phyloP scores from a whole-genome alignment of 2,797 vertebrate genomes.

The Hydrocynus forskahlii region DNA sequence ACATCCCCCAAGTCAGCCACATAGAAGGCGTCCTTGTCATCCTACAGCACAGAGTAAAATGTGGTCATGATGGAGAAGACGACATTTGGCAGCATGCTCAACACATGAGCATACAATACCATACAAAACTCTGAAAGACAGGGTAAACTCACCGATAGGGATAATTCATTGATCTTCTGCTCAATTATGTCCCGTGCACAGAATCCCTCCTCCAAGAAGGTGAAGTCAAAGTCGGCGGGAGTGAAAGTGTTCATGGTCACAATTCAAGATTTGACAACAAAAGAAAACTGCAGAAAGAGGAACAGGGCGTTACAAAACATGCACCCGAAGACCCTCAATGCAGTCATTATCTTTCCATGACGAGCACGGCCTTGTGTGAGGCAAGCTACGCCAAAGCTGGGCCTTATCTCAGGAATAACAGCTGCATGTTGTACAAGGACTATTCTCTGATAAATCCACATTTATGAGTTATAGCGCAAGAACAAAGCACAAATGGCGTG shows the following conservation, averaged over 20 bases:
- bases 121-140: background rate
- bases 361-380: background rate
- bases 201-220: constrained; percentile 95
- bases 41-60: constrained; percentile 72
- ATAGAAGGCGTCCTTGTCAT: constrained; percentile 96
- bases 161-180: constrained; percentile 95
- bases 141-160: constrained; percentile 82
- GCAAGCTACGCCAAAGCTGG: background rate
- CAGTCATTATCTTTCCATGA: background rate
- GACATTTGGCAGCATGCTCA: background rate
- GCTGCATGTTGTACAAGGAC: background rate
- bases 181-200: constrained; percentile 91
- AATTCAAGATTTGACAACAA: constrained; percentile 58
- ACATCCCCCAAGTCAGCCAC: constrained; percentile 95
- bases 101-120: background rate
- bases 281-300: constrained; percentile 68
- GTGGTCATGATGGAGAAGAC: background rate
- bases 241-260: constrained; percentile 74
- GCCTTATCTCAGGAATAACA: constrained; percentile 16
- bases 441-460: background rate
- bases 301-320: constrained; percentile 6
- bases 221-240: constrained; percentile 83
- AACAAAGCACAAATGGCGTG: background rate
- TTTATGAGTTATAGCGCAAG: background rate
- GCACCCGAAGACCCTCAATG: background rate